Evolutionary conservation across 2,113 vertebrate species (phyloP).

Genomic region (Mystacornis crossleyi): DNA sequence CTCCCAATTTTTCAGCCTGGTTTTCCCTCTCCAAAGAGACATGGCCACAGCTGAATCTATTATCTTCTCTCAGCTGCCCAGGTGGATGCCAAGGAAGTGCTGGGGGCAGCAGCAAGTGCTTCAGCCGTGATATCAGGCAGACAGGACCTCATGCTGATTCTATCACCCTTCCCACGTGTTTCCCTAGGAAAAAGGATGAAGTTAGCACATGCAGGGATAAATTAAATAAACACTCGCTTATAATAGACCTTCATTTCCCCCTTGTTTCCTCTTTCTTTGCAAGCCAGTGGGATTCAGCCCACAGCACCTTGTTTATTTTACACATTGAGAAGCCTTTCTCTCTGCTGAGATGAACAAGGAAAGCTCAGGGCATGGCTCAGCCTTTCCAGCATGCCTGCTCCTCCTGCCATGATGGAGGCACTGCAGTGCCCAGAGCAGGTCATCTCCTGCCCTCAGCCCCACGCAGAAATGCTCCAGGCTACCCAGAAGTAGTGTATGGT

Average conservation of each 20-base stretch:
- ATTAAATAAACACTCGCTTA: neutral
- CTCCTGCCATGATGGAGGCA: accelerated
- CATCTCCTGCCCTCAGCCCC: neutral
- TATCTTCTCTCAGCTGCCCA: neutral
- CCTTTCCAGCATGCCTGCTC: neutral
- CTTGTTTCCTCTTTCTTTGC: neutral
- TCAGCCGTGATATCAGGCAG: neutral
- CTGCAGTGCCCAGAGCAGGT: neutral
- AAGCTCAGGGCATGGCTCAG: neutral
- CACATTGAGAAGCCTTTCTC: neutral
- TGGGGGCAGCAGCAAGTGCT: neutral
- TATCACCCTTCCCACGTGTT: neutral
- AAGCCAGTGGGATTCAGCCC: neutral
- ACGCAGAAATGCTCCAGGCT: accelerated
- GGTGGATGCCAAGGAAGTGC: accelerated
- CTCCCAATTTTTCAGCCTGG: neutral
- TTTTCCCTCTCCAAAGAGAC: neutral
- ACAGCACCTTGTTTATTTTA: neutral
- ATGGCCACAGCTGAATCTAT: neutral
- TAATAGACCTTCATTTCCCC: neutral
- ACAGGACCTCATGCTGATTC: neutral
- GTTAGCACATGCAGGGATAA: neutral
- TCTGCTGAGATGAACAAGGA: neutral
- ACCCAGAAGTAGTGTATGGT: accelerated
- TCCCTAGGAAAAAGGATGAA: neutral